Evolutionary conservation across 2,113 vertebrate species (phyloP).

Genomic region (Connochaetes taurinus): DNA sequence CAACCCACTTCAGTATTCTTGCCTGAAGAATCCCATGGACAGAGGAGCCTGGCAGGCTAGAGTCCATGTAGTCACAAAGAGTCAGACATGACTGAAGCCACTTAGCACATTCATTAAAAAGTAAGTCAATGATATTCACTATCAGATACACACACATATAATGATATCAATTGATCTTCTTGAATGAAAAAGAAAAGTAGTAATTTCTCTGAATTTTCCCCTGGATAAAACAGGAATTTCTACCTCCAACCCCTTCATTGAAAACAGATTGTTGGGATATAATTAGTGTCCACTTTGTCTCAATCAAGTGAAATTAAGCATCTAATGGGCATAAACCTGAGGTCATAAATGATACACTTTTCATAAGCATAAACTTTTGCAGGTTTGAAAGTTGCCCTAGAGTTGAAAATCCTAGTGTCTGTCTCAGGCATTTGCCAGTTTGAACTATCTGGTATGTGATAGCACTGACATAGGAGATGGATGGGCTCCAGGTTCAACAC

Average conservation of each 20-base stretch:
- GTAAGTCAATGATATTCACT: background rate
- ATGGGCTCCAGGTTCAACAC: background rate
- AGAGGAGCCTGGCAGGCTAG: background rate
- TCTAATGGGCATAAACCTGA: background rate
- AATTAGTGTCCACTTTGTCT: background rate
- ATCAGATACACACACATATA: background rate
- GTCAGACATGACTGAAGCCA: background rate
- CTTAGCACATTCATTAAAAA: background rate
- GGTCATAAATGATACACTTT: background rate
- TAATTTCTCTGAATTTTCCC: background rate
- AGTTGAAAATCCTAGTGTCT: background rate
- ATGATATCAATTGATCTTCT: background rate
- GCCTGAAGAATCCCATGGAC: background rate
- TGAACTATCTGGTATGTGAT: background rate
- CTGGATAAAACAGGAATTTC: background rate
- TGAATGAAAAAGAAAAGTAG: background rate
- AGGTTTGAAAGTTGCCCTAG: background rate
- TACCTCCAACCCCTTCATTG: background rate
- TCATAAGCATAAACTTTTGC: background rate
- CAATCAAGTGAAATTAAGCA: background rate
- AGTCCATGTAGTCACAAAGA: background rate
- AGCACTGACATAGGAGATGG: background rate
- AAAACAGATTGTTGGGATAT: background rate
- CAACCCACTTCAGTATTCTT: background rate
- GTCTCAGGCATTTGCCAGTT: background rate